phyloP scores from a whole-genome alignment of 2,797 vertebrate species.

The Aulostomus chinensis region DNA sequence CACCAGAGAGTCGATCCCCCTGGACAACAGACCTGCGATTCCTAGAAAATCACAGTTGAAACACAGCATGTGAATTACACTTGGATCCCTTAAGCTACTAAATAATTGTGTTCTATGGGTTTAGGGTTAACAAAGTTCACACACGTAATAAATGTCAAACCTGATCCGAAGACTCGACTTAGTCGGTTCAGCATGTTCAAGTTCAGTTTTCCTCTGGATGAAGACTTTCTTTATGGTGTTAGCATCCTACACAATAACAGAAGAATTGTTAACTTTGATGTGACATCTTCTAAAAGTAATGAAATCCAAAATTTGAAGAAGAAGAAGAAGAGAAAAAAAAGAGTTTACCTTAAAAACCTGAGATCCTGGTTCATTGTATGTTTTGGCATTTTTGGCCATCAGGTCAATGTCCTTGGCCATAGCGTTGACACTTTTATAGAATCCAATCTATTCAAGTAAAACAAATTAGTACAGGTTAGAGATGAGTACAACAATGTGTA shows the following conservation, averaged over 20 bases:
- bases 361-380: conserved; percentile 98
- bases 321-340: not conserved
- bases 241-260: conserved; percentile 87
- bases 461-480: too few species aligned
- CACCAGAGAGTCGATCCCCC: conserved; percentile 91
- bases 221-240: conserved; percentile 98
- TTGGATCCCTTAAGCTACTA: not conserved
- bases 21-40: conserved; percentile 96
- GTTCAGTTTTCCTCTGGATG: conserved; percentile 93
- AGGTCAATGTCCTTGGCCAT: conserved; percentile 98
- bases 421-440: conserved; percentile 92
- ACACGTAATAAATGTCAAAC: too few species aligned
- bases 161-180: conserved; percentile 97
- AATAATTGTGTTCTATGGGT: not conserved
- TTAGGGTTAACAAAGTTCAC: not conserved
- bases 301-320: not conserved
- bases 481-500: too few species aligned
- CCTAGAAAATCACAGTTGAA: conserved; percentile 64
- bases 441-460: conserved; percentile 81
- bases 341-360: conserved; percentile 95
- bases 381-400: conserved; percentile 98
- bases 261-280: not conserved
- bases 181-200: conserved; percentile 93
- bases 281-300: not conserved
- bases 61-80: not conserved